phyloP scores from a whole-genome alignment of 2,888 invertebrate species.

The Drosophila nr. medialis region DNA sequence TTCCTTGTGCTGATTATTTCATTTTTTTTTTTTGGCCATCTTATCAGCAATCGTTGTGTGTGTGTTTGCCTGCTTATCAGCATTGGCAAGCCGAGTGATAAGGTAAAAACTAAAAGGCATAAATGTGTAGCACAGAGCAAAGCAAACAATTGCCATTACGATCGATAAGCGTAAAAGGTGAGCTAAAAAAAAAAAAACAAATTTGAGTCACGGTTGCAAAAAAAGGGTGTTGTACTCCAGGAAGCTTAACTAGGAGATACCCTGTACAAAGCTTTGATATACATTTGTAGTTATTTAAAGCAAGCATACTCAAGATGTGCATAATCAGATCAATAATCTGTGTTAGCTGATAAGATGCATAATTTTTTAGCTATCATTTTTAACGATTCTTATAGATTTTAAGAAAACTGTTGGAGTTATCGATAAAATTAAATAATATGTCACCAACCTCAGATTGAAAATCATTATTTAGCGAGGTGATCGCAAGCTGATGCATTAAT shows the following conservation, averaged over 20 bases:
- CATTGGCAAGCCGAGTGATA: slow-evolving; percentile 43
- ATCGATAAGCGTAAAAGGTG: slow-evolving; percentile 48
- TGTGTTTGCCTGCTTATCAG: slow-evolving; percentile 52
- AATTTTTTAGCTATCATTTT: background rate
- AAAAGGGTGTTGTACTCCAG: background rate
- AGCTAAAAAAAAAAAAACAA: slow-evolving; percentile 25
- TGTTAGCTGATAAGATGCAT: background rate
- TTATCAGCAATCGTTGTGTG: slow-evolving; percentile 39
- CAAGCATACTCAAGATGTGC: background rate
- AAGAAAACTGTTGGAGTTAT: background rate
- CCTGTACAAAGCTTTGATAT: background rate
- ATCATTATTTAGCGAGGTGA: slow-evolving; percentile 12
- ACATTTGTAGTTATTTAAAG: background rate
- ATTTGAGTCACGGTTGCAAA: slow-evolving; percentile 49
- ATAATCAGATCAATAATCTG: too few species aligned
- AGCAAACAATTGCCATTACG: slow-evolving; percentile 49
- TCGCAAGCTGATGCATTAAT: slow-evolving; percentile 40
- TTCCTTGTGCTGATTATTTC: slow-evolving; percentile 20
- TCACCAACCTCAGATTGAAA: background rate
- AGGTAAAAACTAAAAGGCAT: slow-evolving; percentile 5
- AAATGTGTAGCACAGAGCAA: slow-evolving; percentile 27
- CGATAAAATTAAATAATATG: background rate
- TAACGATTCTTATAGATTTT: background rate
- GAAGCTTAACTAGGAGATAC: background rate
- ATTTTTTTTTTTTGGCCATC: slow-evolving; percentile 7